Evolutionary conservation across 2,888 invertebrate species (phyloP).

Genomic region (Caenorhabditis sp.): DNA sequence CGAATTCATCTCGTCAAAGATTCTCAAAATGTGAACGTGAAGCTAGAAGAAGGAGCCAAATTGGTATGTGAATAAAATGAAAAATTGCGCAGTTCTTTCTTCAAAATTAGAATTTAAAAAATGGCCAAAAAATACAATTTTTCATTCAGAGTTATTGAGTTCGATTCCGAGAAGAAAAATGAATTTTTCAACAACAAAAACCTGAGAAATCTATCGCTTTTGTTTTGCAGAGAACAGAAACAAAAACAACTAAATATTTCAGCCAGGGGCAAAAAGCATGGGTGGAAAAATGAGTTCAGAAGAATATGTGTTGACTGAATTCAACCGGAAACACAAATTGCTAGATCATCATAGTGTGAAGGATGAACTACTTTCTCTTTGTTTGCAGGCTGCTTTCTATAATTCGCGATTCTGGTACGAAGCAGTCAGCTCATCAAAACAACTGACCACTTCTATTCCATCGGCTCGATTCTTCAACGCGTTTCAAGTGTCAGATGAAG

Average conservation of each 20-base stretch:
- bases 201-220: background rate
- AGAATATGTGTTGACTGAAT: background rate
- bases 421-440: slow-evolving; percentile 29
- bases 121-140: background rate
- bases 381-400: slow-evolving; percentile 46
- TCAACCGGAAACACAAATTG: background rate
- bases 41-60: slow-evolving; percentile 45
- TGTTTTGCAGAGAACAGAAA: background rate
- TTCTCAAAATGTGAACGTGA: slow-evolving; percentile 29
- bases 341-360: background rate
- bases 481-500: slow-evolving; percentile 9
- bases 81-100: background rate
- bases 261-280: background rate
- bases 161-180: background rate
- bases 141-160: no score
- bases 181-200: no score
- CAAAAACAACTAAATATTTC: background rate
- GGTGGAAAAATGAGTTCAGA: background rate
- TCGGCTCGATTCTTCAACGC: slow-evolving; percentile 18
- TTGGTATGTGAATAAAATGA: slow-evolving; percentile 18
- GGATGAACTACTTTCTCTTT: background rate
- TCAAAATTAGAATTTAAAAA: no score
- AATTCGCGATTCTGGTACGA: slow-evolving; percentile 49
- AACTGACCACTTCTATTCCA: slow-evolving; percentile 12
- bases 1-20: slow-evolving; percentile 46